Conservation (phyloP, 2,888 invertebrate species). For the Phaonia tiefii region DNA sequence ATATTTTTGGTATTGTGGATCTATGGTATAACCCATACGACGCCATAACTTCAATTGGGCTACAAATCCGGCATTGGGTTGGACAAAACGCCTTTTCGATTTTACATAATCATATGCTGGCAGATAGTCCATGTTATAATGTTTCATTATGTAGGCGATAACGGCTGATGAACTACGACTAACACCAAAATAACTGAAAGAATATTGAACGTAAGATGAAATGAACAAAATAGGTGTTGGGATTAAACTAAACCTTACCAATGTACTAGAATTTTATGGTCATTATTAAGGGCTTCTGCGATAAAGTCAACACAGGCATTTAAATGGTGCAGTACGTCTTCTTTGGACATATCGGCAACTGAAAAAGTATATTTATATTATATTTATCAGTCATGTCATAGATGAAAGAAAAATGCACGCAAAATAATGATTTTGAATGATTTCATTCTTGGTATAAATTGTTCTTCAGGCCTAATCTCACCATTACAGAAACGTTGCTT, state of each 20-base stretch:
- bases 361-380: too few relatives aligned
- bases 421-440: too few relatives aligned
- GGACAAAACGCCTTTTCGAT: slow-evolving; percentile 86
- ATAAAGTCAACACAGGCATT: slow-evolving; percentile 90
- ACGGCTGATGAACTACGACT: slow-evolving; percentile 94
- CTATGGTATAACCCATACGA: slow-evolving; percentile 88
- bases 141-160: slow-evolving; percentile 93
- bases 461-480: too few relatives aligned
- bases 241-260: slow-evolving; percentile 84
- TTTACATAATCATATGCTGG: slow-evolving; percentile 88
- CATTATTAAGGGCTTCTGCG: slow-evolving; percentile 83
- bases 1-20: slow-evolving; percentile 86
- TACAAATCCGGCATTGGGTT: slow-evolving; percentile 91
- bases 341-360: slow-evolving; percentile 92
- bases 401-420: too few relatives aligned
- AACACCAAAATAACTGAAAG: slow-evolving; percentile 90
- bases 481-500: too few relatives aligned
- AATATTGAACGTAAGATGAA: neutral
- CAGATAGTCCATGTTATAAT: slow-evolving; percentile 86
- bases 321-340: slow-evolving; percentile 90
- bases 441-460: too few relatives aligned
- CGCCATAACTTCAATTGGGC: slow-evolving; percentile 90
- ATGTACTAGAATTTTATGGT: slow-evolving; percentile 90
- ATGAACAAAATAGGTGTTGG: neutral
- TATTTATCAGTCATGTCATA: too few relatives aligned